These are phyloP conservation scores for Cantharis rufa DNA, from an alignment of 2,888 invertebrate species.

Conservation along the genomic window DNA sequence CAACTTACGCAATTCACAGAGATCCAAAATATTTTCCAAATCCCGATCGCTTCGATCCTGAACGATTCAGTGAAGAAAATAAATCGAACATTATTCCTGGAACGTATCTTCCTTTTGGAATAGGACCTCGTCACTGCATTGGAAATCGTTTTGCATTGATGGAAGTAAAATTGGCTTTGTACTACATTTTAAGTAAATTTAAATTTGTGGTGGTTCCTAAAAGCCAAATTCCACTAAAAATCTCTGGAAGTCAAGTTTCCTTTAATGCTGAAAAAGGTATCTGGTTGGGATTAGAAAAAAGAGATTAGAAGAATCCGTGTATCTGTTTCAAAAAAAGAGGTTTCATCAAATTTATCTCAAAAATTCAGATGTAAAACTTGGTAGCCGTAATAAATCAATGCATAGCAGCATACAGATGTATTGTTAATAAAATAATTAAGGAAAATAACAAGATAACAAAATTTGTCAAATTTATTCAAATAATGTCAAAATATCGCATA, in stretches of 20 bases:
- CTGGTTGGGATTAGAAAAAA: constrained; percentile 29
- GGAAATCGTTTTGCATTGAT: constrained; percentile 42
- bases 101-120: constrained; percentile 52
- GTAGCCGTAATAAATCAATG: too few species aligned
- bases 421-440: too few species aligned
- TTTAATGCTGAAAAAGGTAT: constrained; percentile 31
- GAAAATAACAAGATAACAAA: too few species aligned
- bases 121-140: constrained; percentile 56
- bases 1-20: constrained; percentile 52
- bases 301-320: background rate
- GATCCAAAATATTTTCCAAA: constrained; percentile 54
- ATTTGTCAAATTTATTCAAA: too few species aligned
- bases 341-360: too few species aligned
- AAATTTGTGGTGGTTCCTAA: constrained; percentile 42
- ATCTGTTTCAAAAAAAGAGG: too few species aligned
- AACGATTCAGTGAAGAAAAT: constrained; percentile 51
- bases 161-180: constrained; percentile 42
- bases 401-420: too few species aligned
- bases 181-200: constrained; percentile 42
- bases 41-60: constrained; percentile 57
- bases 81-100: constrained; percentile 54
- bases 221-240: constrained; percentile 40
- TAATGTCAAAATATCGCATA: too few species aligned
- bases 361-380: too few species aligned
- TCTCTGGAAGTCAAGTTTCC: constrained; percentile 9